Evolutionary conservation across 2,113 vertebrate genomes (phyloP), one percentile per base, ranked within the genome.

Genomic region (Mystacornis crossleyi): DNA sequence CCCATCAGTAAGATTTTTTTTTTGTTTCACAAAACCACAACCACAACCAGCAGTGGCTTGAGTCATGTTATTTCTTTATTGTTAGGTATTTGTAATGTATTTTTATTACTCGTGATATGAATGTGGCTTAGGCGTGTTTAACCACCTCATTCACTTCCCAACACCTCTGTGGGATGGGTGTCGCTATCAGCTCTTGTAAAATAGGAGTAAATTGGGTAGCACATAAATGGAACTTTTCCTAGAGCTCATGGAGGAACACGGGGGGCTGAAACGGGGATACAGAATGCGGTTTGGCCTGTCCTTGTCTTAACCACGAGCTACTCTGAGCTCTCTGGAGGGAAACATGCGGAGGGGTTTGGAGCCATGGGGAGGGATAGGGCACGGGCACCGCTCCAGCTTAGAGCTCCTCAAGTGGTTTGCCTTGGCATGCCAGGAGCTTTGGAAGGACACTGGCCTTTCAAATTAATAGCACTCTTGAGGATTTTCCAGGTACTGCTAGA

Each of bases 61-160:
- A 90, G 86, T 86, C 72, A 86, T 96, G 89, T 90, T 96, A 80
- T 96, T 96, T 94, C 88, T 96, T 94, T 93, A 95, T 96, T 96
- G 88, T 92, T 84, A 89, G 90, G 94, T 66, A 91, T 96, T 96
- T 90, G 88, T 79, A 92, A 93, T 94, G 13, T 92, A 67, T 96
- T 95, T 95, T 94, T 94, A 94, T 97, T 94, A 86, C 86, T 93
- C 19, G 28, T 0, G 20, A 91, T 91, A 88, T 74, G 94, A 94
- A 81, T 81, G 86, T 10, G 64, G 80, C 80, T 96, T 65, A 91
- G 89, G 83, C n/a, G 11, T 66, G 77, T 86, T 61, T 88, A 91
- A 90, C 93, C 83, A 84, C 91, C 2, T 8, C 75, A 73, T 72
- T 78, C 24, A 5, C 69, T 91, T 94, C 64, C 72, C 69, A 67